A percentile compares a stretch with the other conserved stretches of the same genome.
phyloP scores from a whole-genome alignment of 37 sponge, comb jelly and placozoan species.

The Geodia barretti region DNA sequence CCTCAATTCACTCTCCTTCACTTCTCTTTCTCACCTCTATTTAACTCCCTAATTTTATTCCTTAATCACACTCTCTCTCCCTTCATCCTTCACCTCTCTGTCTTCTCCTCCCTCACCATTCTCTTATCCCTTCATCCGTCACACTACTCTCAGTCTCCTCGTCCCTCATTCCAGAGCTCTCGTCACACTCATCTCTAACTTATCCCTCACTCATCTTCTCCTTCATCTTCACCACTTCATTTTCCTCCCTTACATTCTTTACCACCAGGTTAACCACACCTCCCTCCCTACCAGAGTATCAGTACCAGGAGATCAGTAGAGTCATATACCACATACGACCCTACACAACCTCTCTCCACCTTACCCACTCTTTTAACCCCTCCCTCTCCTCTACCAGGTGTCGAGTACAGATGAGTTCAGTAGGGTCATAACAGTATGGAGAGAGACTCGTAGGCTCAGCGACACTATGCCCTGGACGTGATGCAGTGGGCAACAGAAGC shows the following conservation, averaged over 20 bases:
- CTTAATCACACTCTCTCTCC: too few species aligned
- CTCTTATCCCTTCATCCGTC: not conserved
- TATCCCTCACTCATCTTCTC: not conserved
- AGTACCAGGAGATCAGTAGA: too few species aligned
- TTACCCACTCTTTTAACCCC: too few species aligned
- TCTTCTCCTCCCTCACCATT: too few species aligned
- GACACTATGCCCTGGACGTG: slow-evolving; percentile 34
- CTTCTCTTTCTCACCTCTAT: not conserved
- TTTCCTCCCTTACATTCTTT: not conserved
- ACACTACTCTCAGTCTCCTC: not conserved
- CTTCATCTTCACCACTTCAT: too few species aligned
- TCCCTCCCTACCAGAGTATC: too few species aligned
- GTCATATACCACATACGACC: too few species aligned
- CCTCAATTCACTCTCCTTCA: too few species aligned
- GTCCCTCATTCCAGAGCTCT: not conserved
- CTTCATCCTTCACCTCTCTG: too few species aligned
- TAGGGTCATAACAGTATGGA: slow-evolving; percentile 44
- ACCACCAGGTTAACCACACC: not conserved
- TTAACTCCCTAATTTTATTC: not conserved
- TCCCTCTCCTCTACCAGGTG: not conserved
- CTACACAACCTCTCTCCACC: too few species aligned
- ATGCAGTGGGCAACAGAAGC: not conserved
- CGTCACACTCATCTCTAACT: not conserved
- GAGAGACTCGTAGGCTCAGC: slow-evolving; percentile 28
- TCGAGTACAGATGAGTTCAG: slow-evolving; percentile 27